Evolutionary conservation across 1,140 invertebrate species (phyloP).

Genomic region (Bombus breviceps): DNA sequence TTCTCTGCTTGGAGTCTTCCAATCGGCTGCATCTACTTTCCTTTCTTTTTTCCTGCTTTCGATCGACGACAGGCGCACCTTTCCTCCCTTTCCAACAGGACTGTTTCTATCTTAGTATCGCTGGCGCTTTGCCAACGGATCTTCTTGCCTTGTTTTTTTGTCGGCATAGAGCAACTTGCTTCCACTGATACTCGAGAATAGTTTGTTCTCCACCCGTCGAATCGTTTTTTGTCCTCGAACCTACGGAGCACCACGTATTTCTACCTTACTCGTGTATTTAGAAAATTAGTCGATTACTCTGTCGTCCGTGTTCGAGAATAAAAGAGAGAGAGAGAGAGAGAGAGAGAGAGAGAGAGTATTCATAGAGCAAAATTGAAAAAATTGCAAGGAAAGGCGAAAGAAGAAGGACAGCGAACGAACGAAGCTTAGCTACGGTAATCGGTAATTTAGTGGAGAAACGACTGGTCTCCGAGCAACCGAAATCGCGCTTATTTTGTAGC

Average conservation of each 20-base stretch:
- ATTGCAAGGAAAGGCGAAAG: not conserved
- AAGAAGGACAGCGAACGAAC: not conserved
- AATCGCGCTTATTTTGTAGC: too few species aligned
- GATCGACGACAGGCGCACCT: not conserved
- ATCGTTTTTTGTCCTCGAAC: not conserved
- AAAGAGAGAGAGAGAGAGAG: not conserved
- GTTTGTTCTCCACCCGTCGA: not conserved
- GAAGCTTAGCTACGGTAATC: not conserved
- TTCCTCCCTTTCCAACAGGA: not conserved
- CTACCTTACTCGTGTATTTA: not conserved
- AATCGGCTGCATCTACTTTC: conserved; percentile 1
- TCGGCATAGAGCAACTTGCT: not conserved
- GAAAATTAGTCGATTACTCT: not conserved
- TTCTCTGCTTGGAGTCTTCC: not conserved
- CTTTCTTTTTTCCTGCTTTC: not conserved
- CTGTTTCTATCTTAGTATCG: not conserved
- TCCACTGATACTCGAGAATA: not conserved
- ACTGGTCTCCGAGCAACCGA: not conserved
- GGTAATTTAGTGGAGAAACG: not conserved
- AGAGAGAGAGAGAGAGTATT: not conserved
- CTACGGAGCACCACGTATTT: too few species aligned
- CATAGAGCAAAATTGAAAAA: not conserved
- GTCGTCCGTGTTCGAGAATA: not conserved
- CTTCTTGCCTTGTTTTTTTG: not conserved
- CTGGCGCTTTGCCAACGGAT: not conserved